phyloP scores from a whole-genome alignment of 1,140 invertebrate genomes.

The Olivierus martensii region DNA sequence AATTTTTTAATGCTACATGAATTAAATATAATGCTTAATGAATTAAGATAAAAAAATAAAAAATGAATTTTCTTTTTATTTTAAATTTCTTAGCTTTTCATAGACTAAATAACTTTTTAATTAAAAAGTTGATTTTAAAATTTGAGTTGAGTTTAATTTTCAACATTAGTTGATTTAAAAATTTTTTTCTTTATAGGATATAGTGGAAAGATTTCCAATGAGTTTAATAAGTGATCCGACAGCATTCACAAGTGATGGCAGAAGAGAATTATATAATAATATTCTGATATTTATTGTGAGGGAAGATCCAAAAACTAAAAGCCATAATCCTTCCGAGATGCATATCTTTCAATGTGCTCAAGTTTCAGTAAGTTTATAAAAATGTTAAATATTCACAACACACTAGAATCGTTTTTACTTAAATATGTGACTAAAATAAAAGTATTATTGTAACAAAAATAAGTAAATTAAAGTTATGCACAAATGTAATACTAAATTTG shows the following conservation, averaged over 20 bases:
- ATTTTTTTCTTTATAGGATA: slow-evolving; percentile 36
- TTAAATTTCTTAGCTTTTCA: neutral
- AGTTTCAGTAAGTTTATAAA: slow-evolving; percentile 34
- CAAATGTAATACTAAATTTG: too few species aligned
- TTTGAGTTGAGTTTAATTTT: too few species aligned
- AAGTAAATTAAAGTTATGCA: too few species aligned
- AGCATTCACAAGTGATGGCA: slow-evolving; percentile 90
- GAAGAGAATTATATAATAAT: slow-evolving; percentile 96
- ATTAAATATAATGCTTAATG: too few species aligned
- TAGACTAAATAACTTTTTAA: too few species aligned
- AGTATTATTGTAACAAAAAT: too few species aligned
- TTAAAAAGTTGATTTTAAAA: too few species aligned
- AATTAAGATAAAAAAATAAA: too few species aligned
- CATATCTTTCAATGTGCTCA: slow-evolving; percentile 80
- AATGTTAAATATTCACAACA: neutral
- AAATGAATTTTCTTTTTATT: neutral
- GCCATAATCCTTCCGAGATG: slow-evolving; percentile 63
- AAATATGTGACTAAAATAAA: too few species aligned
- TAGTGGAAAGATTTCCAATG: slow-evolving; percentile 90
- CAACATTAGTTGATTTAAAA: neutral
- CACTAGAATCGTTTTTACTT: too few species aligned
- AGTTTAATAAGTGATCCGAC: slow-evolving; percentile 85
- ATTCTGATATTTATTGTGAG: slow-evolving; percentile 89
- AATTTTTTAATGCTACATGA: too few species aligned
- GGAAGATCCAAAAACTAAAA: slow-evolving; percentile 38